Conservation (phyloP, 1,140 invertebrate genomes). For the Drosophila leontia region DNA sequence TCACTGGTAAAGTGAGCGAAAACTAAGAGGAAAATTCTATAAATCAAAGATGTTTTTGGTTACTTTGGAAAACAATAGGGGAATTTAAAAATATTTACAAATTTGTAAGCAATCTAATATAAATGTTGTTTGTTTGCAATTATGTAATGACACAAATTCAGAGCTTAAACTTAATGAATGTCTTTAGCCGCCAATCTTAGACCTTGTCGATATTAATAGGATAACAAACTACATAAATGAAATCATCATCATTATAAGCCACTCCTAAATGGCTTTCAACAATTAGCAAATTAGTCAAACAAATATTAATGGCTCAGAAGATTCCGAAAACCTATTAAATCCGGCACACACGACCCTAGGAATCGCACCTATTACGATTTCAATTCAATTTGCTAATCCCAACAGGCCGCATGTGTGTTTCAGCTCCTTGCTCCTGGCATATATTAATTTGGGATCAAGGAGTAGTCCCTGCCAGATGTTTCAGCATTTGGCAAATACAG, state of each 20-base stretch:
- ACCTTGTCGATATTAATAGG: background rate
- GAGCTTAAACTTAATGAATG: background rate
- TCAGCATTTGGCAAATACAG: conserved; percentile 3
- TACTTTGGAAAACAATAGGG: background rate
- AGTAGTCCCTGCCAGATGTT: conserved; percentile 7
- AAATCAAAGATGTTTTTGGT: background rate
- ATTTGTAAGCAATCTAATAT: background rate
- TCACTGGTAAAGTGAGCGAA: background rate
- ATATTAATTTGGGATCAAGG: conserved; percentile 29
- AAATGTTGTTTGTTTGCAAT: background rate
- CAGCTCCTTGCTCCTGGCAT: conserved; percentile 2
- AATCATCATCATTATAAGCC: background rate
- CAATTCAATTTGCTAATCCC: conserved; percentile 32
- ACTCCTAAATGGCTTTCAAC: conserved; percentile 7
- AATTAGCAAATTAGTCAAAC: conserved; percentile 20
- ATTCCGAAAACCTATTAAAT: conserved; percentile 6
- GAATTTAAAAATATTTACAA: background rate
- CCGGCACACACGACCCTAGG: background rate
- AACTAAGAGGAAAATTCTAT: background rate
- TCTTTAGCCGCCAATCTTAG: background rate
- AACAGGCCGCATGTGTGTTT: background rate
- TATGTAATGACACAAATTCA: background rate
- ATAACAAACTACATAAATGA: background rate
- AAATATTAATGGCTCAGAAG: conserved; percentile 13
- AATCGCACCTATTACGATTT: conserved; percentile 18